Percentiles rank a stretch among this genome's conserved stretches.
Evolutionary conservation across 2,888 invertebrate species (phyloP).

Genomic region (Lasioglossum pauxillum): DNA sequence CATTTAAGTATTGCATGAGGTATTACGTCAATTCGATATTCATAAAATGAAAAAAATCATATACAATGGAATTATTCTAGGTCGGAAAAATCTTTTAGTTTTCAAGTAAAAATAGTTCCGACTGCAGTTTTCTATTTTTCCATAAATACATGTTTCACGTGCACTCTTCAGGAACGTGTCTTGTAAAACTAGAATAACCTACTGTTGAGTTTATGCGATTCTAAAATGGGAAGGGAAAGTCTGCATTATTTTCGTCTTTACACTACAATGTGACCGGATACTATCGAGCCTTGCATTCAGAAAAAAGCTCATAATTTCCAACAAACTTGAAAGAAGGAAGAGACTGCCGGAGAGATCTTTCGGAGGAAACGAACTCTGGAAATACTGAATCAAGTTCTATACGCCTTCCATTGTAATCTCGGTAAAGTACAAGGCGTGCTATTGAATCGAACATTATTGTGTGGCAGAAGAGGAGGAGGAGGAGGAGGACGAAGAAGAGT

Average conservation of each 20-base stretch:
- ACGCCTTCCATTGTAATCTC: conserved; percentile 31
- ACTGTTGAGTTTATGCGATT: not conserved
- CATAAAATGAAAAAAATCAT: no score
- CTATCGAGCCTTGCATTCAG: not conserved
- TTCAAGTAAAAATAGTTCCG: no score
- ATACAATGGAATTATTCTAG: no score
- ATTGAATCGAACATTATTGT: conserved; percentile 22
- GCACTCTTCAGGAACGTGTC: not conserved
- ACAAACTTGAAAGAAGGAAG: conserved; percentile 10
- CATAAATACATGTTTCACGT: not conserved
- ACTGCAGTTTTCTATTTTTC: not conserved
- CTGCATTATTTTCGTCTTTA: not conserved
- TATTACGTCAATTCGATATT: no score
- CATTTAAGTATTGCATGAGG: no score
- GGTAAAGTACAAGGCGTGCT: conserved; percentile 12
- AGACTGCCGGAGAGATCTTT: not conserved
- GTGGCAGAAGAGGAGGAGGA: not conserved
- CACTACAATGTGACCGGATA: not conserved
- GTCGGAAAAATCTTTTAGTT: no score
- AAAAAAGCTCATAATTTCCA: conserved; percentile 10
- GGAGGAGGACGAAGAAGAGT: not conserved
- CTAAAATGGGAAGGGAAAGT: not conserved
- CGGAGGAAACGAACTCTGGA: not conserved
- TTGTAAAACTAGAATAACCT: not conserved
- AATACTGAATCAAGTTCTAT: conserved; percentile 5